These are phyloP conservation scores for Leucophenga varia DNA, from an alignment of 1,140 invertebrate species.

Conservation along the genomic window DNA sequence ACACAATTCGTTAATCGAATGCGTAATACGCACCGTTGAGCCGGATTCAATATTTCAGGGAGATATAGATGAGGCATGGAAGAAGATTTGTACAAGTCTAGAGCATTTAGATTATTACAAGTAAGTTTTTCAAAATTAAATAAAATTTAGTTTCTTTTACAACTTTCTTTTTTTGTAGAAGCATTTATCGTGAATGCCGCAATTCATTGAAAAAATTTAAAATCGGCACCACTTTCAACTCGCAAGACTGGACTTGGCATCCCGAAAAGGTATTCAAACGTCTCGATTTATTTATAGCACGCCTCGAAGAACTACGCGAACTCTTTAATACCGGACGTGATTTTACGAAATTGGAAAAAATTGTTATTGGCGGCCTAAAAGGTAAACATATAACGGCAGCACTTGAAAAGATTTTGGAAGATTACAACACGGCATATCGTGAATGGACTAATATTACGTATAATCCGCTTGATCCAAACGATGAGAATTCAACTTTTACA, in stretches of 20 bases:
- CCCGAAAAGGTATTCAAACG: slow-evolving; percentile 66
- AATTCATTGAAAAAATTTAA: slow-evolving; percentile 58
- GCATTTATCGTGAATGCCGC: slow-evolving; percentile 60
- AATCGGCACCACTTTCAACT: slow-evolving; percentile 43
- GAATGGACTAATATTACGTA: slow-evolving; percentile 65
- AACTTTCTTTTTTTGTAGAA: slow-evolving; percentile 29
- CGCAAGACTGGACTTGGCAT: slow-evolving; percentile 69
- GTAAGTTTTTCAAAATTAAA: slow-evolving; percentile 24
- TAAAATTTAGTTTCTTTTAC: not conserved
- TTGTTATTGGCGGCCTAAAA: slow-evolving; percentile 74
- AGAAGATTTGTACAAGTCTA: slow-evolving; percentile 54
- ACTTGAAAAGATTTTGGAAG: slow-evolving; percentile 62
- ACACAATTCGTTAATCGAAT: slow-evolving; percentile 70
- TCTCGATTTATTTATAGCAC: slow-evolving; percentile 64
- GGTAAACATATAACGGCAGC: slow-evolving; percentile 63
- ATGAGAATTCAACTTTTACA: slow-evolving; percentile 61
- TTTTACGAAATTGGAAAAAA: slow-evolving; percentile 78
- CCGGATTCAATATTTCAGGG: slow-evolving; percentile 67
- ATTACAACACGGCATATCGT: slow-evolving; percentile 69
- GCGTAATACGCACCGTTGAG: slow-evolving; percentile 58
- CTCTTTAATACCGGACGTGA: slow-evolving; percentile 71
- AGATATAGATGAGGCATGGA: slow-evolving; percentile 63
- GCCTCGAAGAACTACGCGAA: slow-evolving; percentile 60
- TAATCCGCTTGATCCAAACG: slow-evolving; percentile 59
- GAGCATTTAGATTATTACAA: slow-evolving; percentile 56